A percentile compares a stretch with the other conserved stretches of the same genome.
phyloP scores from a whole-genome alignment of 2,113 vertebrate species.

The Bufo gargarizans region DNA sequence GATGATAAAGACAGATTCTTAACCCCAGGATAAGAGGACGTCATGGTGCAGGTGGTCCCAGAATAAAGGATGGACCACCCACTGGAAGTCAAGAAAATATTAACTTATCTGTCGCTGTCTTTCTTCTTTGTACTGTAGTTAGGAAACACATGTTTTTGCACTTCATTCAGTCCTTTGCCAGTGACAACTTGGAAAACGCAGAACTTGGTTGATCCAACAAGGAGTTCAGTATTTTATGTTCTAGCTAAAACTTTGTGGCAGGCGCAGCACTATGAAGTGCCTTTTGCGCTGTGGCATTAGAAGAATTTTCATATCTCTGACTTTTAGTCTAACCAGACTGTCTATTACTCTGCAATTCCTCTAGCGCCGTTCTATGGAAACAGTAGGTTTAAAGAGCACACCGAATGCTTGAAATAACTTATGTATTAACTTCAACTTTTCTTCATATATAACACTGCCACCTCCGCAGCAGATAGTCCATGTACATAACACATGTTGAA shows the following conservation, averaged over 20 bases:
- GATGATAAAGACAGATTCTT: conserved; percentile 30
- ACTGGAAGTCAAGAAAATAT: conserved; percentile 15
- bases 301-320: too few species aligned
- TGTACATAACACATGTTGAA: too few species aligned
- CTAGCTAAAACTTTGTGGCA: not conserved
- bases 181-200: conserved; percentile 3
- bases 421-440: too few species aligned
- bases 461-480: too few species aligned
- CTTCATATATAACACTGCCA: too few species aligned
- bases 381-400: too few species aligned
- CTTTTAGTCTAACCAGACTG: too few species aligned
- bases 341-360: too few species aligned
- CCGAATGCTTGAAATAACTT: too few species aligned
- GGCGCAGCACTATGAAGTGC: too few species aligned
- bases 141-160: conserved; percentile 34
- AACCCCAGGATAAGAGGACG: not conserved
- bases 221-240: not conserved
- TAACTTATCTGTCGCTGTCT: conserved; percentile 5
- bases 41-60: conserved; percentile 21
- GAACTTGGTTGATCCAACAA: not conserved
- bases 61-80: conserved; percentile 23
- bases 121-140: conserved; percentile 8
- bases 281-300: too few species aligned
- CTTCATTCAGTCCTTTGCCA: conserved; percentile 28
- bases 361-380: too few species aligned